Base-by-base conservation (phyloP, 2,113 vertebrate genomes). In the Tychaedon coryphoeus region DNA sequence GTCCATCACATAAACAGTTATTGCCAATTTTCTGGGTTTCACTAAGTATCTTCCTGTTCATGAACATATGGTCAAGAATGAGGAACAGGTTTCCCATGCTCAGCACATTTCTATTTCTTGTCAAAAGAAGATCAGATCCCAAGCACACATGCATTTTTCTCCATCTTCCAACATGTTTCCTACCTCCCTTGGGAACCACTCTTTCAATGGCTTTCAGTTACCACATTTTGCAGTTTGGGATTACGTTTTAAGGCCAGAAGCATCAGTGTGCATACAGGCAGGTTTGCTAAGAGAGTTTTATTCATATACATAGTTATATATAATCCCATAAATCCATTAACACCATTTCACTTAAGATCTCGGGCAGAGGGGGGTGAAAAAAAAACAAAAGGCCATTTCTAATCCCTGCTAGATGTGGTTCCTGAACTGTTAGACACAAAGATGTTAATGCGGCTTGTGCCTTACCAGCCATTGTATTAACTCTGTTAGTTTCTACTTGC, bases 331-430 rank as follows among this genome's bases (percentile, higher is more conserved):
- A 87, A 91, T 23, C 24, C 36, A 57, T 47, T 87, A 85, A 87
- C 24, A 77, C 14, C 1, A 3, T 67, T 79, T 90, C 61, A 71
- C 6, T 72, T 48, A 28, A 57, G 7, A 25, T 62, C 33, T 19
- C 3, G 22, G 14, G 31, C 0, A 0, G 14, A 19, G 6, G 2
- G 3, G 6, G 3, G 5, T 28, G 7, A 10, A 23, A 45, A 20
- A 26, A 28, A 53, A 40, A 36, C 10, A 42, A 65, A 31, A 45
- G 8, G 4, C n/a, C 8, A 50, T 45, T 67, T 57, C 62, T 58
- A 75, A 72, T 47, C 69, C 66, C 90, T 88, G 54, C 5, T 51
- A 88, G 33, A 58, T 38, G 40, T 1, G 5, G 16, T 15, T 82
- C 22, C 75, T 64, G 31, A 34, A 34, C 38, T 34, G 38, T 53